phyloP scores from a whole-genome alignment of 2,113 vertebrate species.

The Acinonyx jubatus region DNA sequence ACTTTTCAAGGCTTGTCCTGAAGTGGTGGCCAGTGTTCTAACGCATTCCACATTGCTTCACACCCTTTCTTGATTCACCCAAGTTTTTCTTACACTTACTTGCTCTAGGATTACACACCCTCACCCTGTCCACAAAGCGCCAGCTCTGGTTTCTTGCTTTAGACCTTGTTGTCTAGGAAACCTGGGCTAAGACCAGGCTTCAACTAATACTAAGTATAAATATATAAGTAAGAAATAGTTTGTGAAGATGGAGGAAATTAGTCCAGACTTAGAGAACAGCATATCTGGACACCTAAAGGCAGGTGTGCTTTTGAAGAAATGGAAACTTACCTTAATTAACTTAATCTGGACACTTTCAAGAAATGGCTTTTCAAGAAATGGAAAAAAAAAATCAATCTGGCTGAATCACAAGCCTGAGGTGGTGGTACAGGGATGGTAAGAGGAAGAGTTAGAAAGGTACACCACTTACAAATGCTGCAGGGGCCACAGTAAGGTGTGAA shows the following conservation, averaged over 20 bases:
- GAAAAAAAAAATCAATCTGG: neutral
- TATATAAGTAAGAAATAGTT: neutral
- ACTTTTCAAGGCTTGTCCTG: neutral
- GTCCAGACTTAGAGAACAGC: neutral
- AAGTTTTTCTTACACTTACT: neutral
- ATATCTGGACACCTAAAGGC: neutral
- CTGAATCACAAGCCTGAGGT: neutral
- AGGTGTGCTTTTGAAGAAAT: neutral
- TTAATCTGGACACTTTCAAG: neutral
- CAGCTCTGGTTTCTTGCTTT: neutral
- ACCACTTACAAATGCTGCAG: no score
- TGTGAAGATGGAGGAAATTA: neutral
- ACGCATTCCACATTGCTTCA: neutral
- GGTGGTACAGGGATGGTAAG: neutral
- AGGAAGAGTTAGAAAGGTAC: neutral
- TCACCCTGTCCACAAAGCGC: neutral
- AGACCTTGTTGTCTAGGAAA: constrained; percentile 53
- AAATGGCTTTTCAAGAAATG: neutral
- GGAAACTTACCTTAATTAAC: neutral
- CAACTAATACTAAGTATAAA: neutral
- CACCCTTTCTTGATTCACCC: neutral
- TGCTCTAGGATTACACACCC: neutral
- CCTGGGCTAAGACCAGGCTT: neutral
- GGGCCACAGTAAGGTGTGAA: neutral
- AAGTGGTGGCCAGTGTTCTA: neutral